Evolutionary conservation across 23 tunicate species (phyloP), one percentile per base, ranked within the genome.

Genomic region (Ascidia mentula): DNA sequence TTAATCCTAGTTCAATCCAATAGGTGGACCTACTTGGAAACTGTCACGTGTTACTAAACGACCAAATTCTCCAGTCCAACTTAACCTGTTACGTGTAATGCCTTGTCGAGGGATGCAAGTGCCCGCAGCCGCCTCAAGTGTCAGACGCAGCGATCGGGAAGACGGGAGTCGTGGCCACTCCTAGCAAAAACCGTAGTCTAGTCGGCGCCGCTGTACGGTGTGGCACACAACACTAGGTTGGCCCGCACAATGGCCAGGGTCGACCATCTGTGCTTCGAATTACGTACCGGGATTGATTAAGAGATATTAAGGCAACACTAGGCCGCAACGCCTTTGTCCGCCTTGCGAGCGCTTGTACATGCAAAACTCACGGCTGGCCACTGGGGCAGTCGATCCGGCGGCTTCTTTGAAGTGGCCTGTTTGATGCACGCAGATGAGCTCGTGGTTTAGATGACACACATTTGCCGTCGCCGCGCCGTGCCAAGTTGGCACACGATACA

Each of bases 391-490:
- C n/a, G n/a, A n/a, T n/a, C n/a, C n/a, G n/a, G n/a, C n/a, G n/a
- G n/a, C n/a, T 28, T 28, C 65, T 53, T 53, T 53, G 65, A 53
- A 53, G 65, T 53, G 65, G 65, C 13, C 65, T 28, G 65, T 53
- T 53, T 53, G 65, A 53, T 53, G 65, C 65, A 6, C n/a, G n/a
- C 65, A 53, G 65, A 53, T 53, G 65, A 53, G 65, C 13, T 28
- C 65, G 65, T 28, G 65, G 65, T 53, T 53, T 53, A 53, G 65
- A 53, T 53, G 65, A 53, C 65, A 53, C 65, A 53, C 65, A 53
- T 53, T 53, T 53, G 65, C 13, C 13, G 65, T 53, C 65, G 65
- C 65, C 65, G 65, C 65, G 65, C 65, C 13, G 4, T 53, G 65
- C 65, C 65, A 53, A 53, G 28, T 53, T 53, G 65, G 65, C 65